Evolutionary conservation across 2,797 vertebrate species (phyloP).

Genomic region (Mormyrops attenuatus): DNA sequence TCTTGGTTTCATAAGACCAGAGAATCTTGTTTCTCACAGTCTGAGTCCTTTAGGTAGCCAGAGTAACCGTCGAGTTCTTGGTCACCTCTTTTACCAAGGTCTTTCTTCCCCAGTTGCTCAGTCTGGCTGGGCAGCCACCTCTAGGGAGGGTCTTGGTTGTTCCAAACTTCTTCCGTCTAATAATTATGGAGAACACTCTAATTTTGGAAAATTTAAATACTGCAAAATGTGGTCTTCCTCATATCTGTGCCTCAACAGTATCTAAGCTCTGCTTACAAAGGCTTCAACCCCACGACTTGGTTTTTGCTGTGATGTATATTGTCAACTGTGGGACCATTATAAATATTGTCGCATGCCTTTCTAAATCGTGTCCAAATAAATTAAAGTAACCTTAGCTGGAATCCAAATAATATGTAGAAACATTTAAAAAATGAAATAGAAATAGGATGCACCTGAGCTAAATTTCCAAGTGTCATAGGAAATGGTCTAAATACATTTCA

Average conservation of each 20-base stretch:
- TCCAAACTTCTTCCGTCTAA: not conserved
- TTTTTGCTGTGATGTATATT: not conserved
- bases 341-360: not conserved
- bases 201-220: not conserved
- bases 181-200: not conserved
- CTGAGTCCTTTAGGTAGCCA: not conserved
- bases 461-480: slow-evolving; percentile 82
- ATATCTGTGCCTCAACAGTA: not conserved
- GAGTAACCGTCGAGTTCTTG: not conserved
- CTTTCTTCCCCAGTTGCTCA: not conserved
- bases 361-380: not conserved
- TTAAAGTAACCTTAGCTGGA: not conserved
- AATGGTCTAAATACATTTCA: slow-evolving; percentile 40
- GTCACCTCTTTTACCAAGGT: not conserved
- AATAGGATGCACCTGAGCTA: slow-evolving; percentile 58
- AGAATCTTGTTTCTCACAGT: not conserved
- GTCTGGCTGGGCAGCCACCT: not conserved
- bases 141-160: not conserved
- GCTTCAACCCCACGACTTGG: not conserved
- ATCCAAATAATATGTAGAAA: not conserved
- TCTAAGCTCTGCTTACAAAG: not conserved
- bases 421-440: not conserved
- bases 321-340: not conserved
- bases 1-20: not conserved
- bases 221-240: not conserved